Evolutionary conservation across 2,113 vertebrate species (phyloP).

Genomic region (Aramus guarauna): DNA sequence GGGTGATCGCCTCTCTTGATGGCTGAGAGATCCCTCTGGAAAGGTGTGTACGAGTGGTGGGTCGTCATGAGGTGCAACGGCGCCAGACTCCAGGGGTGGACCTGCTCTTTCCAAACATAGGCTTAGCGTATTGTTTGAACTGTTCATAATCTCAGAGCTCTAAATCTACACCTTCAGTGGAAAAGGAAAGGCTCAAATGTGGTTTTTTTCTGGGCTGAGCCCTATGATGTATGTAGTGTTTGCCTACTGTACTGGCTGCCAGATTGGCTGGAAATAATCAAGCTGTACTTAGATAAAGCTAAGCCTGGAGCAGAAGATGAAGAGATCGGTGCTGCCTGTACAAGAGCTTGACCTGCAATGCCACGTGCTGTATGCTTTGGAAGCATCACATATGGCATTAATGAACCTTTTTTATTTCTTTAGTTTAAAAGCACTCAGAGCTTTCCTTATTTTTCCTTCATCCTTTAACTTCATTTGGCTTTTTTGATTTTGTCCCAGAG

Average conservation of each 20-base stretch:
- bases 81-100: neutral
- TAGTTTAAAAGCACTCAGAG: neutral
- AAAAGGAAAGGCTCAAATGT: neutral
- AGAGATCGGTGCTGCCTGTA: neutral
- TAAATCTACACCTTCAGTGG: neutral
- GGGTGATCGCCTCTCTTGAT: neutral
- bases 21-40: neutral
- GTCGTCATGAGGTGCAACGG: neutral
- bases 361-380: neutral
- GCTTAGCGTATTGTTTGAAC: neutral
- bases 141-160: neutral
- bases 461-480: neutral
- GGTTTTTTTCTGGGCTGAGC: neutral
- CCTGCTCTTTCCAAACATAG: neutral
- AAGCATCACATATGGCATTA: neutral
- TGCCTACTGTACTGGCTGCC: neutral
- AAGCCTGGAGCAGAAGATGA: neutral
- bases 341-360: neutral
- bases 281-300: neutral
- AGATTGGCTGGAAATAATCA: neutral
- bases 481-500: neutral
- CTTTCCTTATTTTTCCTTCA: neutral
- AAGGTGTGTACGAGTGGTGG: neutral
- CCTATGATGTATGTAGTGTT: neutral
- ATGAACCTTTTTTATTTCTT: neutral